phyloP scores from a whole-genome alignment of 2,113 vertebrate species.

The Mustela nigripes region DNA sequence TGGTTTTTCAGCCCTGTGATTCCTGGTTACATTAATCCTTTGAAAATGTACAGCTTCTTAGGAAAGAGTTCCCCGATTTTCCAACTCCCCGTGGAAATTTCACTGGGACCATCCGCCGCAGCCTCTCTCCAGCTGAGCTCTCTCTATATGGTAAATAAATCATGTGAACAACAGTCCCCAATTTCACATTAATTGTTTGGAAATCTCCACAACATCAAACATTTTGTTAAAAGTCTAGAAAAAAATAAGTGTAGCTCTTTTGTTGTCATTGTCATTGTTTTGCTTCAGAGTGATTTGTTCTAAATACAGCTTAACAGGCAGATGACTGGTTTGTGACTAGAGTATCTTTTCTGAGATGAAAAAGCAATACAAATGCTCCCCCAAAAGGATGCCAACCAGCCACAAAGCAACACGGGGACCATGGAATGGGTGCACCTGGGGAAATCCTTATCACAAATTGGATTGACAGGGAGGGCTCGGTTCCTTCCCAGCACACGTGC shows the following conservation, averaged over 20 bases:
- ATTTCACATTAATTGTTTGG: constrained; percentile 89
- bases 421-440: constrained; percentile 69
- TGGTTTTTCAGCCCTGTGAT: constrained; percentile 15
- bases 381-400: constrained; percentile 65
- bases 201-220: constrained; percentile 89
- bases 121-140: constrained; percentile 87
- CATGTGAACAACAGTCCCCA: constrained; percentile 87
- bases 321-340: constrained; percentile 89
- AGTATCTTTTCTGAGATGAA: constrained; percentile 85
- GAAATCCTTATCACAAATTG: constrained; percentile 34
- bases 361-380: constrained; percentile 74
- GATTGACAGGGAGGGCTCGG: constrained; percentile 58
- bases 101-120: constrained; percentile 66
- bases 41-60: constrained; percentile 11
- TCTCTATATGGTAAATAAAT: constrained; percentile 87
- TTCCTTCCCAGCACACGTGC: not conserved
- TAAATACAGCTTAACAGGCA: constrained; percentile 90
- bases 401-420: constrained; percentile 55
- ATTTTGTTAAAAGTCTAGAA: constrained; percentile 88
- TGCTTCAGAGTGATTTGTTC: constrained; percentile 89
- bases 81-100: constrained; percentile 67
- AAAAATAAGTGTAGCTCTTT: constrained; percentile 86
- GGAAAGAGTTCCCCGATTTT: constrained; percentile 76
- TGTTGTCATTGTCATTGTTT: constrained; percentile 88
- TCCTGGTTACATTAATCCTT: constrained; percentile 60